phyloP scores from a whole-genome alignment of 2,797 vertebrate species.

The Lepilemur septentrionalis region DNA sequence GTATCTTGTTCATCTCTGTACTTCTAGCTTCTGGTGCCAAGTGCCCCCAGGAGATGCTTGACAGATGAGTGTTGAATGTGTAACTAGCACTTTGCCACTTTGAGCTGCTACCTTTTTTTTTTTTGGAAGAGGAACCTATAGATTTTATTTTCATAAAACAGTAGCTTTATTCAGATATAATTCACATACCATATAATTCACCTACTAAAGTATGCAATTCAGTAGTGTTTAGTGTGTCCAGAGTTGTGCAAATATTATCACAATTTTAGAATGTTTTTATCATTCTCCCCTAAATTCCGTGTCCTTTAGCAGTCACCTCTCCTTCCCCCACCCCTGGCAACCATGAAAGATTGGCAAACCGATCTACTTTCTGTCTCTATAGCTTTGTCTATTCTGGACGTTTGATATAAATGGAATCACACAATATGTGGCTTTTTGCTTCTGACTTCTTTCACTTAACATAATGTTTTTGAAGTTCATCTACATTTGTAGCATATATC shows the following conservation, averaged over 20 bases:
- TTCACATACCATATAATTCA: accelerated
- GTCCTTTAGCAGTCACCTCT: not conserved
- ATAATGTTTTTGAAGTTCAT: accelerated
- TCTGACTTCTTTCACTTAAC: not conserved
- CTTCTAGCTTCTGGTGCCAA: not conserved
- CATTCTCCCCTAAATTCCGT: not conserved
- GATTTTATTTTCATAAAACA: not conserved
- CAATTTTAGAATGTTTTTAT: not conserved
- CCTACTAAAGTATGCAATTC: too few species aligned
- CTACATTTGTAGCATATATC: accelerated
- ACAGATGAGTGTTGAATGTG: not conserved
- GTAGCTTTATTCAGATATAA: not conserved
- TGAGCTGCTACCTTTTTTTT: too few species aligned
- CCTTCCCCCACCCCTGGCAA: not conserved
- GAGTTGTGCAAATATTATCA: not conserved
- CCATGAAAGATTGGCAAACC: too few species aligned
- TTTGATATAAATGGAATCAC: not conserved
- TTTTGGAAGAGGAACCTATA: not conserved
- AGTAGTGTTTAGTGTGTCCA: not conserved
- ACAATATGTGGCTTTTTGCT: accelerated
- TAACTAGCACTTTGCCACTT: not conserved
- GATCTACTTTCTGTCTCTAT: not conserved
- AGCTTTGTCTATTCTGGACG: not conserved
- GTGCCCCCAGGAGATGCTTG: accelerated
- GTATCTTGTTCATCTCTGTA: not conserved